Conservation (phyloP, 2,888 invertebrate species). For the Acrobasis consociella region DNA sequence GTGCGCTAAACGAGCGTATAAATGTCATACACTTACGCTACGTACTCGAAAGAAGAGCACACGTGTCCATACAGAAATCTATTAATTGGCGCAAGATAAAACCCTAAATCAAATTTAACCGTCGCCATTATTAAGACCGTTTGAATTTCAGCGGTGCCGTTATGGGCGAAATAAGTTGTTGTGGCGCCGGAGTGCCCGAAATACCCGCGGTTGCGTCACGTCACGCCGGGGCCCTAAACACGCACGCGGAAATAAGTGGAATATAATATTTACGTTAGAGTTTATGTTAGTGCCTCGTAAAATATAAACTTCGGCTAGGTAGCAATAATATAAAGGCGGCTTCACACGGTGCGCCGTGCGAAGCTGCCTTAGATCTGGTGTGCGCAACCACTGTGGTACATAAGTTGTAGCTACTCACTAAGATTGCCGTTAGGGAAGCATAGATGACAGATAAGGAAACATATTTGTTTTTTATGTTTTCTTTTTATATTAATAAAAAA, state of each 20-base stretch:
- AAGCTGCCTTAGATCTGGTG: no score
- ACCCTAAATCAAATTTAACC: constrained; percentile 33
- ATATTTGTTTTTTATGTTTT: no score
- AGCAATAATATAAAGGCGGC: no score
- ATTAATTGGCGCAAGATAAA: constrained; percentile 22
- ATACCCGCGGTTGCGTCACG: constrained; percentile 51
- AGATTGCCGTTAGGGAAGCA: no score
- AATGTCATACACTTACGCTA: neutral
- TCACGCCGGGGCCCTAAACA: constrained; percentile 47
- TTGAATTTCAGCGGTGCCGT: constrained; percentile 45
- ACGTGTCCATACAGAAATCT: constrained; percentile 17
- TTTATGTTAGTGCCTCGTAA: neutral
- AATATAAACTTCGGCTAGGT: no score
- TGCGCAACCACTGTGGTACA: no score
- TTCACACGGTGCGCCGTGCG: no score
- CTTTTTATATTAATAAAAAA: no score
- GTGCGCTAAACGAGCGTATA: neutral
- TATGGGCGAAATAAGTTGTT: constrained; percentile 48
- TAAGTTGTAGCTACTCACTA: no score
- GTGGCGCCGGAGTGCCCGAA: constrained; percentile 39
- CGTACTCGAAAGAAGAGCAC: neutral
- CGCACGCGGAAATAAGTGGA: constrained; percentile 39
- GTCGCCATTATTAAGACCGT: constrained; percentile 32
- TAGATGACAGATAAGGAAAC: no score
- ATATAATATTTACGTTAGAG: constrained; percentile 26